These are phyloP conservation scores for Rhinoraja longicauda DNA, from an alignment of 2,797 vertebrate genomes.

Conservation along the genomic window DNA sequence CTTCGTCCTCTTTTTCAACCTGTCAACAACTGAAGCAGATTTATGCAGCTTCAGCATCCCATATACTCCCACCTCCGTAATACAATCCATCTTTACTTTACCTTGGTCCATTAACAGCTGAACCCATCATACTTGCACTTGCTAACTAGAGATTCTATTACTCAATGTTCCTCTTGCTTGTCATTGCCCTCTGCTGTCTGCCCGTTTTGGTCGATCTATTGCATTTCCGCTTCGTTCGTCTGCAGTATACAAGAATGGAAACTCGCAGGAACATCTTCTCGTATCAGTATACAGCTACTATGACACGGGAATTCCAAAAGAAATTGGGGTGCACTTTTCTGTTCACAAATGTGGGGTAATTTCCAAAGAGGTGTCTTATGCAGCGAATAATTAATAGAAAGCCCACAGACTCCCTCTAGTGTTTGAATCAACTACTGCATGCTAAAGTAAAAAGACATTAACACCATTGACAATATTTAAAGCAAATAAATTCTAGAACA, in stretches of 20 bases:
- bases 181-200: too few relatives aligned
- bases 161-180: neutral
- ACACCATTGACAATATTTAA: neutral
- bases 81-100: neutral
- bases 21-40: neutral
- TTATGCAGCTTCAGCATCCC: neutral
- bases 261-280: neutral
- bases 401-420: conserved; percentile 1
- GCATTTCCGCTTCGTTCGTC: too few relatives aligned
- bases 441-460: neutral
- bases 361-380: neutral
- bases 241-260: neutral
- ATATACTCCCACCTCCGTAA: neutral
- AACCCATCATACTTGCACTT: neutral
- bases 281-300: too few relatives aligned
- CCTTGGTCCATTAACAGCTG: neutral
- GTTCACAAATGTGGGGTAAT: neutral
- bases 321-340: neutral
- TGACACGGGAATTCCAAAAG: neutral
- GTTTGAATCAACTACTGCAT: neutral
- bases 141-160: neutral
- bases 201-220: neutral
- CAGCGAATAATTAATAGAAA: neutral
- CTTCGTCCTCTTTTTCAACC: too few relatives aligned
- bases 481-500: neutral